phyloP scores from a whole-genome alignment of 2,888 invertebrate species.

The Tillus elongatus region DNA sequence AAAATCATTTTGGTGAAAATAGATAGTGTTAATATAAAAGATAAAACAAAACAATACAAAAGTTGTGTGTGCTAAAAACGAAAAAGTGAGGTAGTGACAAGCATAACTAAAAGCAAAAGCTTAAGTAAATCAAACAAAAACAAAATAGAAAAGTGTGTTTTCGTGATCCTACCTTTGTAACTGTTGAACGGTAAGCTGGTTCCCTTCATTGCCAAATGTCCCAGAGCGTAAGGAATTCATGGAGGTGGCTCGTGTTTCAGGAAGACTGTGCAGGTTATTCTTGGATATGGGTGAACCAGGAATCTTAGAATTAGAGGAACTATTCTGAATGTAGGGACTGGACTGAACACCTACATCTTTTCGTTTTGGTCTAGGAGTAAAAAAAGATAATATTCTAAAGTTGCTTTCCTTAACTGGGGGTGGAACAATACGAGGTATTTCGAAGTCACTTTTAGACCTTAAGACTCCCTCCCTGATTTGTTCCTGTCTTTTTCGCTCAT shows the following conservation, averaged over 20 bases:
- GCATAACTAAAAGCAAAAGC: no score
- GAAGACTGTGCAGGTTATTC: constrained; percentile 26
- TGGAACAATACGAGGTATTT: constrained; percentile 33
- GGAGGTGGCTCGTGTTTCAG: constrained; percentile 32
- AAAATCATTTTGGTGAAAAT: no score
- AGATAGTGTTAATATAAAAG: no score
- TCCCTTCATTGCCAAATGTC: constrained; percentile 24
- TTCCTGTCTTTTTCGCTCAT: no score
- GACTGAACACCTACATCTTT: constrained; percentile 25
- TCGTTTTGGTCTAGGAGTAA: constrained; percentile 51
- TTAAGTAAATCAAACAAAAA: no score
- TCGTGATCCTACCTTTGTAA: constrained; percentile 34
- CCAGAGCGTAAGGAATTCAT: constrained; percentile 34
- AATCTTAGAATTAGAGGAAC: constrained; percentile 25
- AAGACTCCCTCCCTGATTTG: constrained; percentile 26
- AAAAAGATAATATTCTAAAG: constrained; percentile 46
- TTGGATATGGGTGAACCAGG: constrained; percentile 28
- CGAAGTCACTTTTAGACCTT: constrained; percentile 38
- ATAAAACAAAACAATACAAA: no score
- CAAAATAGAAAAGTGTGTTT: no score
- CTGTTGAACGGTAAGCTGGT: constrained; percentile 23
- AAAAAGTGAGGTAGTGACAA: no score
- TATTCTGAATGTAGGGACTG: constrained; percentile 25
- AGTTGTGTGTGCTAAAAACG: no score
- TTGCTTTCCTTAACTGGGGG: constrained; percentile 20